Evolutionary conservation across 37 sponge, comb jelly and placozoan genomes (phyloP), one percentile per base, ranked within the genome.

Genomic region (Agelas oroides): DNA sequence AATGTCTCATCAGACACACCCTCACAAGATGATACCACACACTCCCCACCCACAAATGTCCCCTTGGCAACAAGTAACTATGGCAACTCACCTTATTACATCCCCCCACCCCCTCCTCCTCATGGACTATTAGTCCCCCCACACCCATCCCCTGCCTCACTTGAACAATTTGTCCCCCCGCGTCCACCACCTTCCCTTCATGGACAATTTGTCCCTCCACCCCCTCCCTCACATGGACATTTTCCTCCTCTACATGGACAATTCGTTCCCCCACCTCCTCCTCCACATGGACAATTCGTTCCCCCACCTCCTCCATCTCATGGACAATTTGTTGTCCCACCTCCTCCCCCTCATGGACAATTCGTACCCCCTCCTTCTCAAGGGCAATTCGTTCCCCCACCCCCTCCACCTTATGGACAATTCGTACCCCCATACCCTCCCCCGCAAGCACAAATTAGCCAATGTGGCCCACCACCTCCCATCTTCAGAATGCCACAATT

Each of bases 351-450:
- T 5, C 53, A 18, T 16, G 27, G 3, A 52, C 73, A 46, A 13
- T 41, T 41, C n/a, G 28, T 72, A 46, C 73, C 73, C 53, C 73
- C n/a, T 5, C 16, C 58, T 5, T 5, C 37, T 19, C 18, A 20
- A 6, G 17, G 35, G 2, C 12, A 75, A 32, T 75, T 52, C 58
- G 55, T 31, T 5, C 53, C 41, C 41, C 65, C 52, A 14, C 46
- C 65, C 32, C 78, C 78, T 23, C 52, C 78, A 38, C 35, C 76
- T 75, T n/a, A n/a, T n/a, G n/a, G n/a, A n/a, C n/a, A n/a, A n/a
- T n/a, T n/a, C n/a, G 60, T 30, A 31, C 5, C 70, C 20, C 6
- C 70, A 33, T 3, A 69, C 15, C 11, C 32, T 11, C 5, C 70
- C 33, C 36, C 33, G 28, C 70, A n/a, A n/a, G 20, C 33, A 12